Base-by-base conservation (phyloP, 1,140 invertebrate genomes). In the Caerostris extrusa region DNA sequence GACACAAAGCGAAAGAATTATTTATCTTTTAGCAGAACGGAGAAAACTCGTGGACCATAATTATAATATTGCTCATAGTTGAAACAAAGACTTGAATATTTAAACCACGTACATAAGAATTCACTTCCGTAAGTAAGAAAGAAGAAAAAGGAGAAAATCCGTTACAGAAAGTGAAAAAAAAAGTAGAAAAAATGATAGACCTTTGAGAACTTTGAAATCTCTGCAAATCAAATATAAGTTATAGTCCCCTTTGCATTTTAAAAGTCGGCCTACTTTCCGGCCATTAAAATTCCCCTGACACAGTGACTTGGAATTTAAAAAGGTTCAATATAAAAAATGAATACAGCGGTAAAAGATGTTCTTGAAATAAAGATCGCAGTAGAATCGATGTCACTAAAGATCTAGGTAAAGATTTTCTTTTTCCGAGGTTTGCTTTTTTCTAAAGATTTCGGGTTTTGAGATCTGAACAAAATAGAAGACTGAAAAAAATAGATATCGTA, bases 381-480 rank as follows among this genome's bases (percentile, higher is more conserved):
- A 69, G 61, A 91, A 91, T 91, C 90, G 90, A 91, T 91, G 90
- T 91, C 58, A 60, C 90, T 91, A 81, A 91, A 91, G 90, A 91
- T 82, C 90, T 61, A 53, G 19, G 71, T 50, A 53, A 82, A 58
- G 12, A 34, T 81, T 17, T 64, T 88, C 17, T 6, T 60, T 34
- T 19, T 64, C n/a, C 19, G 7, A 10, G 50, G 2, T 5, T 81
- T 4, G 71, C n/a, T n/a, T n/a, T n/a, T 77, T 77, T 50, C 50
- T 12, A 5, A 12, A 50, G 56, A 88, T 34, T 53, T 67, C n/a
- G 61, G 50, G 34, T 64, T 64, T 34, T 7, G 58, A 67, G 50
- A 64, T 64, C n/a, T 19, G 34, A 53, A 10, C 14, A n/a, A 88
- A 60, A 50, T 5, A 17, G 34, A 64, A 12, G 60, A 64, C 8